phyloP scores from a whole-genome alignment of 2,113 vertebrate genomes.

The Rhabdomys dilectus region DNA sequence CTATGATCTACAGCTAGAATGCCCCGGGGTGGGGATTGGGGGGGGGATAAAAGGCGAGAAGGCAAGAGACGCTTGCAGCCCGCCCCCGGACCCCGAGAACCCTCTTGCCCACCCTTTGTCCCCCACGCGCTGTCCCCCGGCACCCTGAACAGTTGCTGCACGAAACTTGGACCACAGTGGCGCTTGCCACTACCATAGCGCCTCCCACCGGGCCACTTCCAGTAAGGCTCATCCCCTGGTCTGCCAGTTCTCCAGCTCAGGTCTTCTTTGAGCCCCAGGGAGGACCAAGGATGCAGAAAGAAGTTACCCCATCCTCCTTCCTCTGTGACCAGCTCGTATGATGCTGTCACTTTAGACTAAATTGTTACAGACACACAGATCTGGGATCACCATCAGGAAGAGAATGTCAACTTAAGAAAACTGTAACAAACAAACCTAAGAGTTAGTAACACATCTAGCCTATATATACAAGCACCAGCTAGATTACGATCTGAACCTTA shows the following conservation, averaged over 20 bases:
- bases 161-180: background rate
- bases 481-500: background rate
- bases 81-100: too few species aligned
- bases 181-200: background rate
- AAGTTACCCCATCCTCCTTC: background rate
- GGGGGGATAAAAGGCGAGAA: conserved; percentile 59
- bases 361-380: background rate
- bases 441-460: background rate
- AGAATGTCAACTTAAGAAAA: background rate
- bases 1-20: background rate
- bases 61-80: background rate
- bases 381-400: background rate
- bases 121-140: background rate
- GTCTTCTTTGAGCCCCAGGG: background rate
- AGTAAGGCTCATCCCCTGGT: background rate
- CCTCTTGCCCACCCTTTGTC: background rate
- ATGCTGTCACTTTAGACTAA: background rate
- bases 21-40: background rate
- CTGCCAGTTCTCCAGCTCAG: background rate
- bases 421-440: background rate
- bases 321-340: background rate
- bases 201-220: background rate
- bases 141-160: background rate
- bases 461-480: background rate
- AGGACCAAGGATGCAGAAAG: background rate